Evolutionary conservation across 2,113 vertebrate genomes (phyloP).

Genomic region (Crypturellus undulatus): DNA sequence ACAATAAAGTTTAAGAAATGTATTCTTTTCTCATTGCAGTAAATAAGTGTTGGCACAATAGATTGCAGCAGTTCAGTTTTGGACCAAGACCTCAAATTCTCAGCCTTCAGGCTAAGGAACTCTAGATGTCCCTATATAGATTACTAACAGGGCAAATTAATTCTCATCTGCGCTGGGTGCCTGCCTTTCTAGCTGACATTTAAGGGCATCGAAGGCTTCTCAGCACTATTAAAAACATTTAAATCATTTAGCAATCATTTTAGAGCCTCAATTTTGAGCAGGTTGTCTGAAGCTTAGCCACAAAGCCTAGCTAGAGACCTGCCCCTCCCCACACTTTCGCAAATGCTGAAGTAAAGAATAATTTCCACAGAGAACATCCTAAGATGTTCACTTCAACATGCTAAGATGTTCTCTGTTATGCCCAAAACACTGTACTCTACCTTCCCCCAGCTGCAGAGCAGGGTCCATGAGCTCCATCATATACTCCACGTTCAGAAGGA

Average conservation of each 20-base stretch:
- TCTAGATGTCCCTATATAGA: neutral
- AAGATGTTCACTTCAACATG: neutral
- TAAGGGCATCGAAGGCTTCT: neutral
- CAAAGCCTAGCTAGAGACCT: neutral
- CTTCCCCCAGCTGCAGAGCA: constrained; percentile 93
- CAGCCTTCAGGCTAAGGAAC: neutral
- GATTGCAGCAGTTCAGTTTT: neutral
- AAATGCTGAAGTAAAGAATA: neutral
- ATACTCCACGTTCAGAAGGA: constrained; percentile 94
- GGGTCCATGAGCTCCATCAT: constrained; percentile 99
- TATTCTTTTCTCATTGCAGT: neutral
- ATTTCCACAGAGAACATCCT: neutral
- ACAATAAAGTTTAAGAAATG: neutral
- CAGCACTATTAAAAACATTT: neutral
- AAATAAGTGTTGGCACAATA: neutral
- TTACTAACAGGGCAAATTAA: neutral
- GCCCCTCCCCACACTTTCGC: neutral
- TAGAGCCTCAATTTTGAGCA: neutral
- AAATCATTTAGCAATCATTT: neutral
- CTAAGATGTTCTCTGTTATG: neutral
- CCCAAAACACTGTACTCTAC: constrained; percentile 64
- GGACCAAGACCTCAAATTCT: neutral
- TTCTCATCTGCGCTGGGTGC: neutral
- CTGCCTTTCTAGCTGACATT: neutral
- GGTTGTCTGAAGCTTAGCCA: neutral